Percentiles rank a stretch among this genome's conserved stretches.
Evolutionary conservation across 2,888 invertebrate species (phyloP).

Genomic region (Drosophila rellima): DNA sequence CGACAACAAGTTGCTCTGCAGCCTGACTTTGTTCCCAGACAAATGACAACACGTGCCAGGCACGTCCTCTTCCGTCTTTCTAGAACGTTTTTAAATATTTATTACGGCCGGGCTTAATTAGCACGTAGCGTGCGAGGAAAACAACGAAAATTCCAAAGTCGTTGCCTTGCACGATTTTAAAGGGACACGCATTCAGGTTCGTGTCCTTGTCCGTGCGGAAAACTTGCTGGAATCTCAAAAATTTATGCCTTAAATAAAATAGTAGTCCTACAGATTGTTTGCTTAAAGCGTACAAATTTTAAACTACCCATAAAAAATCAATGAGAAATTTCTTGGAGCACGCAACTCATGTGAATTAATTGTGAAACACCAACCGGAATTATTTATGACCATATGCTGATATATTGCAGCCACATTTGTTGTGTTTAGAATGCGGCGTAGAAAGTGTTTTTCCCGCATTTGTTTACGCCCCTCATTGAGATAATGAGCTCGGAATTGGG

Average conservation of each 20-base stretch:
- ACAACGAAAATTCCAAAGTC: conserved; percentile 33
- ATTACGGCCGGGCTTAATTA: conserved; percentile 53
- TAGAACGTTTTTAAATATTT: conserved; percentile 61
- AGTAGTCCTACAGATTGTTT: conserved; percentile 1
- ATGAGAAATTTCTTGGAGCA: conserved; percentile 29
- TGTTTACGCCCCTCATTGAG: conserved; percentile 33
- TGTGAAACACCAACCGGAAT: conserved; percentile 2
- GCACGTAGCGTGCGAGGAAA: conserved; percentile 38
- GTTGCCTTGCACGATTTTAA: conserved; percentile 19
- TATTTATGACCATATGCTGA: conserved; percentile 15
- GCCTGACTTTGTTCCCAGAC: conserved; percentile 53
- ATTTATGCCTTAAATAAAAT: not conserved
- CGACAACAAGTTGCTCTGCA: conserved; percentile 53
- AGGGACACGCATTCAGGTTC: conserved; percentile 26
- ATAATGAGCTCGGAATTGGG: conserved; percentile 27
- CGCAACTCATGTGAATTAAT: conserved; percentile 19
- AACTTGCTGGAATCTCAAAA: conserved; percentile 10
- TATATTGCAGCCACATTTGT: conserved; percentile 25
- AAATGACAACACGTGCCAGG: conserved; percentile 30
- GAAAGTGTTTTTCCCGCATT: conserved; percentile 32
- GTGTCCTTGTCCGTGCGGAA: conserved; percentile 27
- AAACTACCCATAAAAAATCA: conserved; percentile 12
- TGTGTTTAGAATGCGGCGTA: conserved; percentile 40
- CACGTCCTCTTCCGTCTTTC: conserved; percentile 23
- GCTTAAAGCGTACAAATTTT: conserved; percentile 6